Evolutionary conservation across 1,140 invertebrate species (phyloP), one percentile per base, ranked within the genome.

Genomic region (Achatina immaculata): DNA sequence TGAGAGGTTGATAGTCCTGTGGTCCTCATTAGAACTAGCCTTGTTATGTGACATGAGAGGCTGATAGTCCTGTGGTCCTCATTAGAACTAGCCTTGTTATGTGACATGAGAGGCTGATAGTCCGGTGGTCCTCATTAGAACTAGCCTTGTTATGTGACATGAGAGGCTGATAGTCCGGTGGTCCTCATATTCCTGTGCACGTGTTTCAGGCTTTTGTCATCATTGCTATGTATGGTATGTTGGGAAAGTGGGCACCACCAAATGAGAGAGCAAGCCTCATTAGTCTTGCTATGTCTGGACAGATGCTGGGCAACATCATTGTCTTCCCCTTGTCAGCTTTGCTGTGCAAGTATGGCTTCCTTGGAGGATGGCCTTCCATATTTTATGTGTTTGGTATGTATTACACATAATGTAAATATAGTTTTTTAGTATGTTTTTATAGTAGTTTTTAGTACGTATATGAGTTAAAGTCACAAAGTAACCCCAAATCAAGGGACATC

Each of bases 341-440:
- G 24, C 78, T 91, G 0, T 87, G 87, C 76, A 81, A 89, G 43
- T 81, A 84, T 94, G 0, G 86, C 3, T 86, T 86, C 72, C 82
- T 68, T 58, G 85, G 85, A 38, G 96, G 96, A 7, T 98, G 96
- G 96, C 93, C 94, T 0, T 95, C 94, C 28, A 94, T 96, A n/a
- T 98, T 97, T 89, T 97, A 97, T 87, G 94, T 96, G 0, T 96
- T 96, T 86, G 96, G 95, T 93, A 34, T 36, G 66, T 68, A 36
- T 31, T 92, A 92, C 65, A 66, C 34, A 40, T 19, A 21, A 40
- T 73, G 21, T 62, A n/a, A 4, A 4, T 51, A 75, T 21, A 19
- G 19, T 36, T 16, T 36, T 31, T 73, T 11, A 11, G 62, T 19
- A 19, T 68, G 31, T 34, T 68, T 19, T 21, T 68, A 11, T 21